Conservation (phyloP, 2,797 vertebrate species). For the Gambelia wislizenii region DNA sequence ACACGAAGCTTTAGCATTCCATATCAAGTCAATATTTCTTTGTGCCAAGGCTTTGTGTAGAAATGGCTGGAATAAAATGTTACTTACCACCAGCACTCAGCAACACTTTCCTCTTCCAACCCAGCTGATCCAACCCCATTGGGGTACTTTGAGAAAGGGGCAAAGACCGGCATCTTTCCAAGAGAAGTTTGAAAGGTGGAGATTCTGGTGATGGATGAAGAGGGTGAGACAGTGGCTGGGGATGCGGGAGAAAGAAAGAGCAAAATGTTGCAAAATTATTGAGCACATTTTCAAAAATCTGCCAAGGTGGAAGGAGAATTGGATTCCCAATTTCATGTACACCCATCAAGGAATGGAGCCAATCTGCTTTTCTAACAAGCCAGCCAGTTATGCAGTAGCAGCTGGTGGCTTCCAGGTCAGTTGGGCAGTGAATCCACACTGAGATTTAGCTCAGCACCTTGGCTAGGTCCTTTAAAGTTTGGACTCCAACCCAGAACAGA, state of each 20-base stretch:
- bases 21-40: too few relatives aligned
- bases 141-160: conserved; percentile 86
- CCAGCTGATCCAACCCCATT: conserved; percentile 78
- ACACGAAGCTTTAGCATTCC: too few relatives aligned
- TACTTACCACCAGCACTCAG: conserved; percentile 68
- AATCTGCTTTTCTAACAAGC: too few relatives aligned
- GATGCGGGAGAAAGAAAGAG: not conserved
- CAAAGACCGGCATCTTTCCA: conserved; percentile 88
- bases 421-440: too few relatives aligned
- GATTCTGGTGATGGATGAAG: conserved; percentile 82
- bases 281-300: not conserved
- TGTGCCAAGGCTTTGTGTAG: too few relatives aligned
- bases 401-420: too few relatives aligned
- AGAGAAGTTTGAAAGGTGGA: conserved; percentile 84
- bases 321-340: too few relatives aligned
- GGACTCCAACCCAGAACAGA: too few relatives aligned
- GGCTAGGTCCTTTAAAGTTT: too few relatives aligned
- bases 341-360: too few relatives aligned
- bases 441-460: too few relatives aligned
- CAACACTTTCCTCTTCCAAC: conserved; percentile 77
- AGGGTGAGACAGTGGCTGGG: conserved; percentile 84
- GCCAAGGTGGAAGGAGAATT: not conserved
- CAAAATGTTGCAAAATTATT: conserved; percentile 2
- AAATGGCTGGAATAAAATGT: not conserved
- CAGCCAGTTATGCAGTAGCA: too few relatives aligned